phyloP scores from a whole-genome alignment of 2,113 vertebrate species.

The Arothron firmamentum region DNA sequence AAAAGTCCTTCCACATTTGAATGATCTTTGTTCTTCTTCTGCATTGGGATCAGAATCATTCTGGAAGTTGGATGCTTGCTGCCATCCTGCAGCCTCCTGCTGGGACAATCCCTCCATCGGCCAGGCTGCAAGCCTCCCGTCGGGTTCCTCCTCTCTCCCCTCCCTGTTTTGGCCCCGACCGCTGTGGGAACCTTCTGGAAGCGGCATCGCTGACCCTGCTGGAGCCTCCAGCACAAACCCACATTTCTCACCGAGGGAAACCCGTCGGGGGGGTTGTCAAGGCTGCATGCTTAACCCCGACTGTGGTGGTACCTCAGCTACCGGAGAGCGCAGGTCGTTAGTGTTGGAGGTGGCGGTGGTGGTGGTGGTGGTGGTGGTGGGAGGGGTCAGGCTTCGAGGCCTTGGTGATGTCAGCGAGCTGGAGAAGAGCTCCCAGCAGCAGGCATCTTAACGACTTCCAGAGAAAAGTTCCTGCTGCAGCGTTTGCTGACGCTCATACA shows the following conservation, averaged over 20 bases:
- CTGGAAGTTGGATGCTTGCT: too few species aligned
- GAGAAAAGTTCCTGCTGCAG: slow-evolving; percentile 1
- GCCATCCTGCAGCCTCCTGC: too few species aligned
- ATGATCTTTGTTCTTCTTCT: too few species aligned
- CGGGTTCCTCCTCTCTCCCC: too few species aligned
- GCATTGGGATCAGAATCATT: too few species aligned
- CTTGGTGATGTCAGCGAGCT: slow-evolving; percentile 2
- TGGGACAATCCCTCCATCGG: too few species aligned
- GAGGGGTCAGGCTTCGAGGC: too few species aligned
- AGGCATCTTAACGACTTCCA: slow-evolving; percentile 39
- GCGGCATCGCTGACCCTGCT: too few species aligned
- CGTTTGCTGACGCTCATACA: slow-evolving; percentile 18
- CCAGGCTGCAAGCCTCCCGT: too few species aligned
- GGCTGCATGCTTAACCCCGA: slow-evolving; percentile 25
- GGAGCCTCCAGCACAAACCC: neutral
- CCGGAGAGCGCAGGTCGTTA: slow-evolving; percentile 15
- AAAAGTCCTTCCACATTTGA: too few species aligned
- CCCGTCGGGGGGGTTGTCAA: slow-evolving; percentile 52
- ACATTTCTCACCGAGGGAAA: slow-evolving; percentile 61
- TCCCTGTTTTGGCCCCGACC: too few species aligned
- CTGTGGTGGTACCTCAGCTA: slow-evolving; percentile 25
- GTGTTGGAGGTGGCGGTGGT: slow-evolving; percentile 21
- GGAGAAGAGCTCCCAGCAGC: slow-evolving; percentile 42
- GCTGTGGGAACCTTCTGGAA: too few species aligned
- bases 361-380: neutral